Base-by-base conservation (phyloP, 2,113 vertebrate species). In the Psephotus haematonotus region DNA sequence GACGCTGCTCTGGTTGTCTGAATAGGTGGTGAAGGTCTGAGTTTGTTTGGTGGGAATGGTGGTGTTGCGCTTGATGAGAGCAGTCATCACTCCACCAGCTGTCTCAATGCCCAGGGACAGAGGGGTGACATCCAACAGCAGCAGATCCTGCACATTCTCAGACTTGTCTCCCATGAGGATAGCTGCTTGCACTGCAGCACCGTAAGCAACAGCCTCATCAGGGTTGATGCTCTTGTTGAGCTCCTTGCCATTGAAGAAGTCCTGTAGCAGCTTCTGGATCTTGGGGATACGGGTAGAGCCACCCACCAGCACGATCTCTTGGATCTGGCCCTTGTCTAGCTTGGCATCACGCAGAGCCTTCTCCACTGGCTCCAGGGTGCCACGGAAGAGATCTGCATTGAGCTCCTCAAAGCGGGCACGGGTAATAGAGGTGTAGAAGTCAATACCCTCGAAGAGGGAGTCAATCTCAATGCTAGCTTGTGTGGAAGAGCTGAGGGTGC, bases 341-440 rank as follows among this genome's bases (percentile, higher is more conserved):
- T 98, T 98, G 95, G 98, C 98, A 31, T 98, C 98, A 13, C 98
- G 98, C 92, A 98, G 97, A 46, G 98, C 98, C 92, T 98, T 98
- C 96, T 98, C 98, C 93, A 98, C 98, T 0, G 98, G 98, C 96
- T 98, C 98, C 90, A 98, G 92, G 11, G 98, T 98, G 44, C 98
- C 98, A 52, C 98, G 98, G 96, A 98, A 98, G 19, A 98, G 98
- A 70, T 98, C 98, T 3, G 98, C 98, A 85, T 98, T 99, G 93
- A 99, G 99, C 97, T 99, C 99, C 96, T 99, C 99, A 7, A 99
- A 99, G 63, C 99, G 99, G 92, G 99, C 99, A 93, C 99, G 98
- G 77, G 99, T 99, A 94, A 99, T 99, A 75, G 99, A 99, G 5
- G 99, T 99, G 97, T 99, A 99, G 98, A 99, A 99, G 82, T 99